Percentiles rank a stretch among this genome's conserved stretches.
phyloP scores from a whole-genome alignment of 2,888 invertebrate genomes.

The Sphaerophoria taeniata region DNA sequence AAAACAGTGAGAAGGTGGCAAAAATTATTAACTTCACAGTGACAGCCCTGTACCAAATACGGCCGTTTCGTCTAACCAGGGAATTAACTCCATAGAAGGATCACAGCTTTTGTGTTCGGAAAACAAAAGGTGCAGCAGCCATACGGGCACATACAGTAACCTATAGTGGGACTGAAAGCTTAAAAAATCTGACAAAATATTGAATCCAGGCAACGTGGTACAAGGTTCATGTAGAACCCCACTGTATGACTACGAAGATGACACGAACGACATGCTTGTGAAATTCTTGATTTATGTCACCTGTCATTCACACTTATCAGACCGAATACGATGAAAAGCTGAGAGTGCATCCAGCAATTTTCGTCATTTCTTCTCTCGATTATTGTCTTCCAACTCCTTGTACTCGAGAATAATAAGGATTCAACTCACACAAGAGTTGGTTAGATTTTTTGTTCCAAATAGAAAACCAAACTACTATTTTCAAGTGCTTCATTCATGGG shows the following conservation, averaged over 20 bases:
- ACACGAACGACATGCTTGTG: slow-evolving; percentile 43
- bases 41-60: too few relatives aligned
- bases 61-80: too few relatives aligned
- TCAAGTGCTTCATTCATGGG: background rate
- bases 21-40: too few relatives aligned
- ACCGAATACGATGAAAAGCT: slow-evolving; percentile 15
- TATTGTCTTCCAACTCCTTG: too few relatives aligned
- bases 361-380: background rate
- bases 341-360: slow-evolving; percentile 15
- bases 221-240: background rate
- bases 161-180: too few relatives aligned
- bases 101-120: too few relatives aligned
- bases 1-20: too few relatives aligned
- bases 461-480: background rate
- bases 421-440: slow-evolving; percentile 4
- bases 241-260: background rate
- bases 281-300: slow-evolving; percentile 47
- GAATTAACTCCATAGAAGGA: too few relatives aligned
- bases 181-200: too few relatives aligned
- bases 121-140: background rate
- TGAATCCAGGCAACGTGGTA: background rate
- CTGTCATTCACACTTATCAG: background rate
- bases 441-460: slow-evolving; percentile 1
- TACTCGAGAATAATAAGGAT: slow-evolving; percentile 11
- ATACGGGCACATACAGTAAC: too few relatives aligned